Base-by-base conservation (phyloP, 1,140 invertebrate species). In the Hylyphantes graminicola region DNA sequence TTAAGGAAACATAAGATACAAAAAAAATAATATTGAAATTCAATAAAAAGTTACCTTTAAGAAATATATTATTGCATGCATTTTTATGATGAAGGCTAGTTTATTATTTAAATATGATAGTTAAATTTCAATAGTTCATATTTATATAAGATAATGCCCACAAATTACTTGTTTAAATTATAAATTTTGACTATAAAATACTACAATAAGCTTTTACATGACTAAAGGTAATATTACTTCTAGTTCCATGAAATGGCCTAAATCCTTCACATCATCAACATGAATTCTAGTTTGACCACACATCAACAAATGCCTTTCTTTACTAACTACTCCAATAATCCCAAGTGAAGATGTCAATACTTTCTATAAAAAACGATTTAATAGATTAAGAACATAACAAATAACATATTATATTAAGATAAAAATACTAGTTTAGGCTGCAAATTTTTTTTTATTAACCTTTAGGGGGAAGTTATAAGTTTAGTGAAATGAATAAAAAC, bases 221-320 rank as follows among this genome's bases (percentile, higher is more conserved):
- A 59, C 5, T n/a, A 59, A 59, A 13, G 5, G 57, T 7, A n/a
- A 53, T 21, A 64, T 83, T 87, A 97, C 96, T 91, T 98, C 97
- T 61, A 98, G 90, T 90, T 98, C 96, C 91, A 97, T 93, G 88
- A 95, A 98, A 88, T 94, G 88, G 7, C 97, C 97, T 15, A 98
- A 91, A 72, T 91, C 91, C 87, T 94, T 90, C 0, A 98, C 97
- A 87, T 92, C 88, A 89, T 98, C 97, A 85, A 97, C 90, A 89
- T 98, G 97, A 55, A 98, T 92, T 86, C 96, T 92, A 10, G 96
- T 97, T 88, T 97, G 94, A 0, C 93, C 95, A 59, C 95, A 90
- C 87, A 97, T 90, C 86, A 93, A 97, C 6, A 98, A 90, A 76
- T 92, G 90, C 57, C 97, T 91, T 0, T 87, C 90, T 90, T 97